Evolutionary conservation across 92 coral and sea anemone genomes (phyloP), one percentile per base, ranked within the genome.

Genomic region (Zoanthus solanderi): DNA sequence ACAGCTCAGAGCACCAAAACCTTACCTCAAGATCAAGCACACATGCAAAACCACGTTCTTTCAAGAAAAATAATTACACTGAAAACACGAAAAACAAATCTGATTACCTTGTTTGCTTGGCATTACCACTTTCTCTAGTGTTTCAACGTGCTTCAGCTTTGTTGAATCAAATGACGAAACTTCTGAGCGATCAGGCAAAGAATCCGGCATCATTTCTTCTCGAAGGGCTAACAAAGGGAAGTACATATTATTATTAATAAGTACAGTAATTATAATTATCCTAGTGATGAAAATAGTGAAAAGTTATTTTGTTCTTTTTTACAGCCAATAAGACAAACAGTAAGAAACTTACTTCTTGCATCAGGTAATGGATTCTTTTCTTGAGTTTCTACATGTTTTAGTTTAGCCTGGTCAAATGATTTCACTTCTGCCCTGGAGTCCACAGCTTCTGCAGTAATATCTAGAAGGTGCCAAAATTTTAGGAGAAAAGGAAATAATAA

Each of bases 171-270:
- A 93, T 31, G 60, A 30, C 3, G 93, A 71, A 48, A 93, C 92
- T 23, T 93, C 95, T 54, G 95, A 93, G 28, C 95, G 91, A 81
- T 93, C 95, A 31, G 95, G 99, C 72, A 93, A 89, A 18, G 72
- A 84, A 71, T 95, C 98, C 8, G 95, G 93, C 96, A 92, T 96
- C 99, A 96, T 90, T 82, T 96, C 99, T 65, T 95, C 94, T 87
- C 98, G 93, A 84, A 96, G 93, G 87, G 95, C 99, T 96, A 75
- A 2, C 61, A 89, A 45, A n/a, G 14, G 17, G 17, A 57, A 57
- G 65, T 12, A n/a, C 14, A 57, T 16, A 57, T 12, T 57, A 13
- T 57, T 15, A 9, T 54, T 9, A 9, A 53, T 7, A 57, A 57
- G 65, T 57, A 13, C 65, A 1, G 63, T 11, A 4, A 37, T 37